Base-by-base conservation (phyloP, 2,797 vertebrate species). In the Onychomys torridus region DNA sequence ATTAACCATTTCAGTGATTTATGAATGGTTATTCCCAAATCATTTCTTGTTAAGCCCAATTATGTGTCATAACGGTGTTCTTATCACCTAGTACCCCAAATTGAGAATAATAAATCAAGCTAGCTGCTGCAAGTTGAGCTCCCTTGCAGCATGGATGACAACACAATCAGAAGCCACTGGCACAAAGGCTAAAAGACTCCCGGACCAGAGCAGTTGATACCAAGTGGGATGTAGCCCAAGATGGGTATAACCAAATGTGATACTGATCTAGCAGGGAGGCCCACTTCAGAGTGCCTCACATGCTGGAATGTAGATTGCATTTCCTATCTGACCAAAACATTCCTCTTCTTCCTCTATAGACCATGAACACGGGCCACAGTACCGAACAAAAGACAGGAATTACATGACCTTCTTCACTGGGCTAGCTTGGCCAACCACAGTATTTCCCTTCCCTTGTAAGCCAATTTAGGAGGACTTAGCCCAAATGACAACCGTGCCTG, bases 1-100 rank as follows among this genome's bases (percentile, higher is more conserved):
- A 84, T 91, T 97, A 96, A 97, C 94, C 89, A 97, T 81, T 97
- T 97, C 1, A 0, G 94, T 96, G 96, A 96, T 91, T 97, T 98
- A 94, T 84, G 95, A 95, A 82, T 92, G 65, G 49, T 76, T 82
- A 96, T 92, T 97, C 89, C 84, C 81, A 94, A 97, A 96, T 95
- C 93, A 96, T 87, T 96, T 95, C 86, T 89, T 32, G 6, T 91
- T 92, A 91, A 73, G 89, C 34, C 34, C 89, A 89, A 92, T 97
- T 93, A 97, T 92, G 78, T 83, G 94, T 63, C 90, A 96, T 43
- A 93, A 96, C 52, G 55, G 81, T 85, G 90, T 81, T 46, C 7
- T 61, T 98, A 97, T 94, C 97, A 98, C 96, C 94, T 59, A 37
- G 40, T 87, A 16, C 87, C 92, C 93, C 91, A 43, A 97, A 89